These are phyloP conservation scores for Hipposideros armiger DNA, from an alignment of 2,113 vertebrate species.

Conservation along the genomic window DNA sequence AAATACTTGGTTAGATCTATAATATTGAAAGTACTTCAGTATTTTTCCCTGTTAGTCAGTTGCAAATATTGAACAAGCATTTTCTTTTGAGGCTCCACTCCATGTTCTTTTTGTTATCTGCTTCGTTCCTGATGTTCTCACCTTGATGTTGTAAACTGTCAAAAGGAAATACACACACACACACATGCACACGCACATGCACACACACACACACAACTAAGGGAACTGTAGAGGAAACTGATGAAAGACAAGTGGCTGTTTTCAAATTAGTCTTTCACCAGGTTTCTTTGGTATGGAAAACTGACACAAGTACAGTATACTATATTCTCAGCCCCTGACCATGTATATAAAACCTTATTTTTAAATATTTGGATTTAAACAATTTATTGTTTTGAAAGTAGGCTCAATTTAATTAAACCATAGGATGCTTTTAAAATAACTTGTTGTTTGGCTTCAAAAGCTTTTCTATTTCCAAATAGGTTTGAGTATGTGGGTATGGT, in stretches of 20 bases:
- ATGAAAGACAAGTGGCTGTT: slow-evolving; percentile 21
- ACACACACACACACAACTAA: not conserved
- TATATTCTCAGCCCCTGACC: not conserved
- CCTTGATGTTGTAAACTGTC: slow-evolving; percentile 15
- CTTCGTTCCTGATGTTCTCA: slow-evolving; percentile 11
- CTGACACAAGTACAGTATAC: not conserved
- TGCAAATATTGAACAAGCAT: slow-evolving; percentile 33
- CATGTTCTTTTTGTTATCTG: slow-evolving; percentile 16
- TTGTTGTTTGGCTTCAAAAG: not conserved
- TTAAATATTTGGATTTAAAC: slow-evolving; percentile 44
- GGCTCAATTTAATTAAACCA: slow-evolving; percentile 8
- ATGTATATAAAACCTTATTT: slow-evolving; percentile 31
- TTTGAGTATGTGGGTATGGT: not conserved
- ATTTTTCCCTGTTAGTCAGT: slow-evolving; percentile 35
- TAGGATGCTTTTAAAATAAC: not conserved
- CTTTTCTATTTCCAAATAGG: slow-evolving; percentile 15
- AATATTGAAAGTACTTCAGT: not conserved
- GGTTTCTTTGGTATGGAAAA: slow-evolving; percentile 26
- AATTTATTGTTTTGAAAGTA: slow-evolving; percentile 52
- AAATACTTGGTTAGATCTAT: slow-evolving; percentile 18
- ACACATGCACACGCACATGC: not conserved
- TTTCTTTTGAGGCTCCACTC: not conserved
- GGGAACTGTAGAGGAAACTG: not conserved
- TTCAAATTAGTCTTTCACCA: slow-evolving; percentile 3
- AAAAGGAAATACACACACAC: not conserved